These are phyloP conservation scores for Apotomis betuletana DNA, from an alignment of 2,888 invertebrate species.

Conservation along the genomic window DNA sequence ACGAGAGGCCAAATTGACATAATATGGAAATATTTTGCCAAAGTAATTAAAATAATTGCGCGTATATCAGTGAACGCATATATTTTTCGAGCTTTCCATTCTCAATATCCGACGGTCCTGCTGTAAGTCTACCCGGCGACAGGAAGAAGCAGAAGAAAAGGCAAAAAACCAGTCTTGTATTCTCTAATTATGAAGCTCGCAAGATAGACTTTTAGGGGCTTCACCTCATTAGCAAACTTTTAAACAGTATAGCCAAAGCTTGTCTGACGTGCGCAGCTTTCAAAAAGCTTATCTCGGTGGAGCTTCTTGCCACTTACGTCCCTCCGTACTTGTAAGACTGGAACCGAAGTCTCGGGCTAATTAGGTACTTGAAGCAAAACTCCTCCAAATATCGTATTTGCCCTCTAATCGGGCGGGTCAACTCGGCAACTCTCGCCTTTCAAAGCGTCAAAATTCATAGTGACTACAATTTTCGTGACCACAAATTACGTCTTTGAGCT, in stretches of 20 bases:
- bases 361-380: conserved; percentile 27
- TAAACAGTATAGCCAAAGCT: not conserved
- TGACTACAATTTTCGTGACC: conserved; percentile 73
- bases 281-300: not conserved
- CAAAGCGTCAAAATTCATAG: conserved; percentile 70
- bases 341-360: conserved; percentile 19
- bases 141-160: not conserved
- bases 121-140: not conserved
- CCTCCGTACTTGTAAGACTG: not conserved
- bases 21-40: too few species aligned
- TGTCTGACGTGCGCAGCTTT: not conserved
- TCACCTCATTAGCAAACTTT: not conserved
- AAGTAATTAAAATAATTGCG: too few species aligned
- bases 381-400: conserved; percentile 23
- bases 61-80: too few species aligned
- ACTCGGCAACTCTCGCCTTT: conserved; percentile 57
- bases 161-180: not conserved
- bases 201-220: not conserved
- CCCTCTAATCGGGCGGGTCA: conserved; percentile 31
- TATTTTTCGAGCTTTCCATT: too few species aligned
- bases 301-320: not conserved
- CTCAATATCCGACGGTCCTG: too few species aligned
- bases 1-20: too few species aligned
- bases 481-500: conserved; percentile 80
- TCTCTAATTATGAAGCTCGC: not conserved